Evolutionary conservation across 2,888 invertebrate species (phyloP).

Genomic region (Cheilosia vulpina): DNA sequence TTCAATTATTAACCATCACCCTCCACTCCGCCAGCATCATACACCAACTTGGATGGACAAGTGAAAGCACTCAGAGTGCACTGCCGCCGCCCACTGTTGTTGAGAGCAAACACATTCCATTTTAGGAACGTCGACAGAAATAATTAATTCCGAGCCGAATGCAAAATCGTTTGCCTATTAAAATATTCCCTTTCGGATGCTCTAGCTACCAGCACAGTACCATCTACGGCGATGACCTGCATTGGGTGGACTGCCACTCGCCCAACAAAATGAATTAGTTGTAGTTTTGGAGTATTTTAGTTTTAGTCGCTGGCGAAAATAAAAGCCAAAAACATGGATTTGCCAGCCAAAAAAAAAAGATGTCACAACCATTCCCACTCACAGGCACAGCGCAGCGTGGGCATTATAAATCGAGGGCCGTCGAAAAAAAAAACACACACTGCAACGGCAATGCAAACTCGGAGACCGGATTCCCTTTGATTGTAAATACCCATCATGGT

Average conservation of each 20-base stretch:
- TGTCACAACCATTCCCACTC: slow-evolving; percentile 19
- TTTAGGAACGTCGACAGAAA: slow-evolving; percentile 53
- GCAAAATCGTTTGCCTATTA: slow-evolving; percentile 69
- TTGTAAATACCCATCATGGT: slow-evolving; percentile 68
- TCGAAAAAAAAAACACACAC: background rate
- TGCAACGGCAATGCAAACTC: slow-evolving; percentile 7
- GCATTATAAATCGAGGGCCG: slow-evolving; percentile 15
- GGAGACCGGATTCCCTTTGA: slow-evolving; percentile 50
- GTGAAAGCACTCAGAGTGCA: slow-evolving; percentile 44
- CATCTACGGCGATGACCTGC: slow-evolving; percentile 23
- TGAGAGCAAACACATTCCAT: slow-evolving; percentile 47
- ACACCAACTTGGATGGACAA: slow-evolving; percentile 17
- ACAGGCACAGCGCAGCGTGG: slow-evolving; percentile 5
- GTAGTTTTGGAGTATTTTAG: slow-evolving; percentile 43
- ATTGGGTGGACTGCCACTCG: background rate
- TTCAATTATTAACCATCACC: slow-evolving; percentile 64
- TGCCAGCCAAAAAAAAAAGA: slow-evolving; percentile 10
- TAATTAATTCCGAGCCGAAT: slow-evolving; percentile 66
- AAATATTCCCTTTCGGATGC: slow-evolving; percentile 58
- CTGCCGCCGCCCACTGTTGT: background rate
- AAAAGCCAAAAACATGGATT: slow-evolving; percentile 41
- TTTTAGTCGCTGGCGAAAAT: slow-evolving; percentile 5
- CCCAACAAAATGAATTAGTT: slow-evolving; percentile 52
- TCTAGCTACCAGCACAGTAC: background rate
- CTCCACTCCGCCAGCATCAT: background rate